phyloP scores from a whole-genome alignment of 1,140 invertebrate species.

The Danaus plexippus region DNA sequence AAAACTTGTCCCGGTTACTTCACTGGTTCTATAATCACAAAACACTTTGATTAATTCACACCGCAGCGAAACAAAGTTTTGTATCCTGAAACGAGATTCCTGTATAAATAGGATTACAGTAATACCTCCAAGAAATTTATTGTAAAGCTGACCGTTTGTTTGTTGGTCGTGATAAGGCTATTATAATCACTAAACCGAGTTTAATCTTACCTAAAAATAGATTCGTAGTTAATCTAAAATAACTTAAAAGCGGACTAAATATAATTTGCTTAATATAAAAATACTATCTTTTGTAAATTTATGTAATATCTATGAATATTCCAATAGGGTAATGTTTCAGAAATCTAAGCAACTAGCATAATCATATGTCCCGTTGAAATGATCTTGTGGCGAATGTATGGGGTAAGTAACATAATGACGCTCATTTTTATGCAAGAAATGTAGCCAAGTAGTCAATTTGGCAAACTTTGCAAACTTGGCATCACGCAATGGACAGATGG shows the following conservation, averaged over 20 bases:
- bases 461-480: slow-evolving; percentile 31
- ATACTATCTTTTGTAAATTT: too few relatives aligned
- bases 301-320: too few relatives aligned
- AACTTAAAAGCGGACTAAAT: too few relatives aligned
- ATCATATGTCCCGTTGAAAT: slow-evolving; percentile 7
- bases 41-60: slow-evolving; percentile 63
- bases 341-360: slow-evolving; percentile 10
- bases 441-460: slow-evolving; percentile 34
- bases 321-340: slow-evolving; percentile 8
- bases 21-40: slow-evolving; percentile 52
- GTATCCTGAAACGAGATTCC: slow-evolving; percentile 51
- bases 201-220: neutral
- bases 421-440: slow-evolving; percentile 29
- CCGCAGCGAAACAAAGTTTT: slow-evolving; percentile 53
- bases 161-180: neutral
- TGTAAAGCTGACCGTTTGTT: neutral
- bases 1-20: slow-evolving; percentile 47
- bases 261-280: too few relatives aligned
- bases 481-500: slow-evolving; percentile 30
- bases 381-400: slow-evolving; percentile 12
- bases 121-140: slow-evolving; percentile 5
- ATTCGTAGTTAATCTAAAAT: too few relatives aligned
- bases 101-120: slow-evolving; percentile 37
- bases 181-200: neutral
- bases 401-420: slow-evolving; percentile 26